phyloP scores from a whole-genome alignment of 2,797 vertebrate genomes.

The Acipenser transmontanus region DNA sequence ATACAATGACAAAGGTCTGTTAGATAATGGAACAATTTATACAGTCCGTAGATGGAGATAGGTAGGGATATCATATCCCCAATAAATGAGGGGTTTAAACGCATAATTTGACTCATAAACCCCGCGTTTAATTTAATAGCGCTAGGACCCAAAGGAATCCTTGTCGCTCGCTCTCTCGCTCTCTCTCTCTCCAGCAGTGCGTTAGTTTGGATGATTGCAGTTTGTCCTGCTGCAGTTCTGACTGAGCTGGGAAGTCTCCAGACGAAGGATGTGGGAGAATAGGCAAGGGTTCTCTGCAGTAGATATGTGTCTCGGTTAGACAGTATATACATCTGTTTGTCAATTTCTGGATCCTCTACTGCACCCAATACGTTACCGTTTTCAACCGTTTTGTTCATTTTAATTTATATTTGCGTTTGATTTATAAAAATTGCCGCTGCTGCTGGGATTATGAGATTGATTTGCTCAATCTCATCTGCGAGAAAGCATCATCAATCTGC shows the following conservation, averaged over 20 bases:
- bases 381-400: background rate
- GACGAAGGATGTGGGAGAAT: conserved; percentile 33
- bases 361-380: background rate
- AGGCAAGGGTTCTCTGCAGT: conserved; percentile 21
- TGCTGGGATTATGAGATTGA: conserved; percentile 1
- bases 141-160: conserved; percentile 51
- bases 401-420: background rate
- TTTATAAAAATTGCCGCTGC: background rate
- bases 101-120: too few relatives aligned
- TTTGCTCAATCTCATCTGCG: background rate
- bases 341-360: background rate
- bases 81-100: too few relatives aligned
- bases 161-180: conserved; percentile 6
- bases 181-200: background rate
- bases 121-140: conserved; percentile 11
- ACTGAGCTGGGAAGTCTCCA: conserved; percentile 22
- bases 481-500: background rate
- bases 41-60: too few relatives aligned
- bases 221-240: conserved; percentile 9
- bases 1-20: too few relatives aligned
- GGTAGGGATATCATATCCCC: too few relatives aligned
- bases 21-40: too few relatives aligned
- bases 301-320: conserved; percentile 28
- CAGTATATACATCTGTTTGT: conserved; percentile 2
- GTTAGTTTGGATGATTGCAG: conserved; percentile 35